Evolutionary conservation across 2,113 vertebrate genomes (phyloP), one percentile per base, ranked within the genome.

Genomic region (Acrocephalus arundinaceus): DNA sequence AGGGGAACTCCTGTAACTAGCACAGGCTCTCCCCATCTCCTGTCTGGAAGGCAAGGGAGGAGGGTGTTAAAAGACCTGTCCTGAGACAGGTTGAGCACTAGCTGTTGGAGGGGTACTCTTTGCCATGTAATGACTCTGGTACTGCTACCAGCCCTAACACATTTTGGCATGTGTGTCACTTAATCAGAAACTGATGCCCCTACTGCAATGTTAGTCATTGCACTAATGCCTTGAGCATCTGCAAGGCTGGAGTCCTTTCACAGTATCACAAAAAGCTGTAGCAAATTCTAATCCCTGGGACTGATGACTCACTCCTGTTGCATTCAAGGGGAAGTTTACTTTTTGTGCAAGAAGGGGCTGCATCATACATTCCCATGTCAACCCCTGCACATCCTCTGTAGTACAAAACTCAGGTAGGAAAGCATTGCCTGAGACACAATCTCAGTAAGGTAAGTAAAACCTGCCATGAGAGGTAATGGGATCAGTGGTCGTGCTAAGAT

Each of bases 41-140:
- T n/a, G 22, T 13, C 15, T 77, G 18, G 14, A 35, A 33, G 37
- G 9, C 28, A 51, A 1, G 2, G 22, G 7, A 37, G 1, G 0
- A 3, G 3, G 2, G 0, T 30, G 23, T 63, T 55, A 52, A 82
- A 72, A 39, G 68, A 20, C 0, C 0, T 6, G 17, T 25, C 16
- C 33, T 1, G 2, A 76, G 37, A 39, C 37, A 43, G 41, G 15
- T 43, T 55, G 57, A 82, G 27, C 33, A 71, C 19, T 39, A 67
- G 28, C 15, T 74, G 6, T 28, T 3, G 2, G 54, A 80, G 30
- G 2, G 27, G 19, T 54, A 51, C 3, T 1, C 31, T 13, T 45
- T 83, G 31, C 37, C 37, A 33, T 1, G 1, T 51, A n/a, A 24
- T 12, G 31, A 33, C 27, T 30, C 25, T 63, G 28, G 37, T 55